Evolutionary conservation across 2,888 invertebrate genomes (phyloP).

Genomic region (Drosophila nigritarsus): DNA sequence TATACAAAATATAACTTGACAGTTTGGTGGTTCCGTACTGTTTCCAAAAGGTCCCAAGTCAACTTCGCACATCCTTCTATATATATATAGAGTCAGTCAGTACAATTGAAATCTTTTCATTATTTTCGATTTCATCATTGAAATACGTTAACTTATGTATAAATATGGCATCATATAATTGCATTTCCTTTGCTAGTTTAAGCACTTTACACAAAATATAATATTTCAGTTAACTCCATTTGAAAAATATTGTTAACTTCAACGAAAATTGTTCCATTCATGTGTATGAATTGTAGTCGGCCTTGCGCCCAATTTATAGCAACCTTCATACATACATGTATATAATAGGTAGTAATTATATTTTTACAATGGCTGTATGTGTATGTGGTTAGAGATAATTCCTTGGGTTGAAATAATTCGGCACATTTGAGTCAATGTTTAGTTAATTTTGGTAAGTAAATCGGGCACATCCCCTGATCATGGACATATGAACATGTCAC

Average conservation of each 20-base stretch:
- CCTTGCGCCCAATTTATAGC: background rate
- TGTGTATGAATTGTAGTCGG: background rate
- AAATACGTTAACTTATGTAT: background rate
- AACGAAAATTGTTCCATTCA: background rate
- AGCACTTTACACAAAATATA: background rate
- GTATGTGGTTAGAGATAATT: conserved; percentile 20
- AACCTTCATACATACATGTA: background rate
- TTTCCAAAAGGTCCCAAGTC: background rate
- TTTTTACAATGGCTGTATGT: conserved; percentile 23
- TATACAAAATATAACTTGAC: background rate
- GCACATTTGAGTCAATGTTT: conserved; percentile 16
- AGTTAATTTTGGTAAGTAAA: conserved; percentile 44
- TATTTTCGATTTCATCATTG: background rate
- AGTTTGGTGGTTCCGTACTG: conserved; percentile 2
- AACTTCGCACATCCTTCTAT: background rate
- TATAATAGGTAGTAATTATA: conserved; percentile 5
- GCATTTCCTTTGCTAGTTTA: background rate
- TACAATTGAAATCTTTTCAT: background rate
- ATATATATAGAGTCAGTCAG: background rate
- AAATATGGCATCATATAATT: background rate
- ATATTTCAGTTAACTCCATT: background rate
- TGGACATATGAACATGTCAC: conserved; percentile 36
- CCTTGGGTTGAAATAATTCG: conserved; percentile 8
- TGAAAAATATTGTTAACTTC: conserved; percentile 1
- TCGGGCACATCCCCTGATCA: conserved; percentile 35